phyloP scores from a whole-genome alignment of 2,113 vertebrate species.

The Pantherophis guttatus region DNA sequence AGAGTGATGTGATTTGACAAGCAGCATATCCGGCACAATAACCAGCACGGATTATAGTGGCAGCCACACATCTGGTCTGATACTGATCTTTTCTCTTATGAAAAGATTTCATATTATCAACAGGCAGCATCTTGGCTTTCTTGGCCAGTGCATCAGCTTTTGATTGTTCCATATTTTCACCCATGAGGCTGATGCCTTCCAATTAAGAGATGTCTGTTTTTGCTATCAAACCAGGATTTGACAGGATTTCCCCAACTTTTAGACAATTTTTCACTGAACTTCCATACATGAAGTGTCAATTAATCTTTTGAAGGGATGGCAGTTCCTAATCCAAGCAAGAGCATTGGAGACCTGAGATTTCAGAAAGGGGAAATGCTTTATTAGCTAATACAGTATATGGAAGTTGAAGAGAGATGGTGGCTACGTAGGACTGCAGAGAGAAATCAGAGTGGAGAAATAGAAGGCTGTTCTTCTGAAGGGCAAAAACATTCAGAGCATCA shows the following conservation, averaged over 20 bases:
- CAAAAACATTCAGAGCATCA: neutral
- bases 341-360: neutral
- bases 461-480: neutral
- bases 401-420: neutral
- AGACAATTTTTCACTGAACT: conserved; percentile 1
- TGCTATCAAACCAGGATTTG: conserved; percentile 10
- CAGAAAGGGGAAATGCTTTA: neutral
- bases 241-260: conserved; percentile 15
- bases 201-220: conserved; percentile 47
- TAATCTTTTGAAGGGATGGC: neutral
- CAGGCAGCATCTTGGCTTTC: neutral
- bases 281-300: neutral
- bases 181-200: conserved; percentile 20
- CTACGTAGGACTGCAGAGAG: neutral
- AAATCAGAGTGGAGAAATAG: neutral
- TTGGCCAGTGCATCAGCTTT: conserved; percentile 1
- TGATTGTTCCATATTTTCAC: neutral
- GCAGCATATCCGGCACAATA: conserved; percentile 25
- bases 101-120: conserved; percentile 41
- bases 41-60: conserved; percentile 37
- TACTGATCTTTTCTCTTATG: conserved; percentile 30
- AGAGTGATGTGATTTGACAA: conserved; percentile 47
- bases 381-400: neutral
- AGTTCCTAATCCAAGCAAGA: neutral
- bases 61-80: conserved; percentile 39